phyloP scores from a whole-genome alignment of 2,797 vertebrate genomes.

The Chelon labrosus region DNA sequence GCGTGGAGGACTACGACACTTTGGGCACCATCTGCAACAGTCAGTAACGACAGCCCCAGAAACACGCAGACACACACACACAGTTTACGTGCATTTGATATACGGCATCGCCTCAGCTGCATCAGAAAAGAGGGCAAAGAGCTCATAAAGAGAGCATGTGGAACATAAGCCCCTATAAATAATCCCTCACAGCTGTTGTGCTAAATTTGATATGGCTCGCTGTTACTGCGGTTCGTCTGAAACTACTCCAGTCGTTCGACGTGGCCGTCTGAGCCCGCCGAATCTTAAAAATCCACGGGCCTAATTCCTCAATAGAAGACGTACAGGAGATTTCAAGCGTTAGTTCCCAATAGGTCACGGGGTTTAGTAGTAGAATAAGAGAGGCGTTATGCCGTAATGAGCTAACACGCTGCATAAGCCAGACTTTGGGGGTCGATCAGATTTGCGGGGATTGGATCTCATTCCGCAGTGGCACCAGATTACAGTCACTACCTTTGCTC shows the following conservation, averaged over 20 bases:
- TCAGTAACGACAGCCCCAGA: constrained; percentile 87
- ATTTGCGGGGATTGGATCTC: constrained; percentile 58
- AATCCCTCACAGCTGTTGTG: constrained; percentile 77
- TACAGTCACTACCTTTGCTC: constrained; percentile 33
- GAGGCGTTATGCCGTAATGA: constrained; percentile 24
- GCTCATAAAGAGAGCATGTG: constrained; percentile 76
- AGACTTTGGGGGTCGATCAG: constrained; percentile 52
- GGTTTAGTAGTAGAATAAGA: constrained; percentile 42
- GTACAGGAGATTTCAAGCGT: not conserved
- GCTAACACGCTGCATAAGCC: constrained; percentile 16
- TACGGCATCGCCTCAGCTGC: constrained; percentile 57
- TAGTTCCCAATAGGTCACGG: constrained; percentile 32
- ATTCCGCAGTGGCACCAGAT: constrained; percentile 56
- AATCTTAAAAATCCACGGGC: not conserved
- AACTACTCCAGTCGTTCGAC: constrained; percentile 36
- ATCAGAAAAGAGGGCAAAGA: constrained; percentile 76
- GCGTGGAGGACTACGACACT: constrained; percentile 93
- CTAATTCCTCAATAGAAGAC: constrained; percentile 8
- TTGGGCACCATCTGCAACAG: constrained; percentile 96
- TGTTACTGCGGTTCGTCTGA: constrained; percentile 65
- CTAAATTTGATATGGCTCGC: constrained; percentile 57
- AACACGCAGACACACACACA: not conserved
- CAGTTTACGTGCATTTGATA: constrained; percentile 12
- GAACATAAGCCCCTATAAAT: constrained; percentile 79
- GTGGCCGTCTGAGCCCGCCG: constrained; percentile 6